Percentiles rank a stretch among this genome's conserved stretches.
Evolutionary conservation across 2,888 invertebrate species (phyloP).

Genomic region (Drosophila basisetae): DNA sequence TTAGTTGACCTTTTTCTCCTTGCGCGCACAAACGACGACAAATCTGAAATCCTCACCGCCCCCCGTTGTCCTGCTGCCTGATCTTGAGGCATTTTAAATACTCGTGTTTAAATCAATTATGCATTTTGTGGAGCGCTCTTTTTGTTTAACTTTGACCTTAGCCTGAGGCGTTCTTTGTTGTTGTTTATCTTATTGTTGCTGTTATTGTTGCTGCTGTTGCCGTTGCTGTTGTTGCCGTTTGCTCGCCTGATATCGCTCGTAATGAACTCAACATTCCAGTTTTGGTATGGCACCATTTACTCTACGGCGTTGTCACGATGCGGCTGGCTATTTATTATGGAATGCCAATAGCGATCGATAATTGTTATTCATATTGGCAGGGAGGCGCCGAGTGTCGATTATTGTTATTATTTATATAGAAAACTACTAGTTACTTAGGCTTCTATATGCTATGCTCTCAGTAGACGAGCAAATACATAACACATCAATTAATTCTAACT

Average conservation of each 20-base stretch:
- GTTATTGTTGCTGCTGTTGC: constrained; percentile 32
- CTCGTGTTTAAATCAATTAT: constrained; percentile 82
- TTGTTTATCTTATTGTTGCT: constrained; percentile 48
- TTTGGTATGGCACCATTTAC: constrained; percentile 76
- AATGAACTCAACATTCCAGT: constrained; percentile 73
- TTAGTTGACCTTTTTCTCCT: constrained; percentile 74
- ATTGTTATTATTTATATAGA: constrained; percentile 35
- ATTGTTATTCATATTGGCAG: constrained; percentile 64
- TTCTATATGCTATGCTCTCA: not conserved
- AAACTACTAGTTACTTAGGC: constrained; percentile 6
- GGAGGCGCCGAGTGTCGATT: constrained; percentile 59
- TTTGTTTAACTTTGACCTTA: constrained; percentile 78
- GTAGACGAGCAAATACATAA: not conserved
- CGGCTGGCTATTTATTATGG: constrained; percentile 63
- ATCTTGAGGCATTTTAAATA: constrained; percentile 40
- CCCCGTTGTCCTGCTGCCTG: constrained; percentile 3
- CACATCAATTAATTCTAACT: too few relatives aligned
- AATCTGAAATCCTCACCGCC: constrained; percentile 7
- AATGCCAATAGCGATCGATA: constrained; percentile 66
- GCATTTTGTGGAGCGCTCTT: constrained; percentile 73
- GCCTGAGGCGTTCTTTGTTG: constrained; percentile 70
- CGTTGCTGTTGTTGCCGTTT: not conserved
- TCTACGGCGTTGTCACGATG: constrained; percentile 69
- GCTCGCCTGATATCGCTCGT: constrained; percentile 47
- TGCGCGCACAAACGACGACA: constrained; percentile 35